Base-by-base conservation (phyloP, 1,140 invertebrate genomes). In the Drosophila lowei region DNA sequence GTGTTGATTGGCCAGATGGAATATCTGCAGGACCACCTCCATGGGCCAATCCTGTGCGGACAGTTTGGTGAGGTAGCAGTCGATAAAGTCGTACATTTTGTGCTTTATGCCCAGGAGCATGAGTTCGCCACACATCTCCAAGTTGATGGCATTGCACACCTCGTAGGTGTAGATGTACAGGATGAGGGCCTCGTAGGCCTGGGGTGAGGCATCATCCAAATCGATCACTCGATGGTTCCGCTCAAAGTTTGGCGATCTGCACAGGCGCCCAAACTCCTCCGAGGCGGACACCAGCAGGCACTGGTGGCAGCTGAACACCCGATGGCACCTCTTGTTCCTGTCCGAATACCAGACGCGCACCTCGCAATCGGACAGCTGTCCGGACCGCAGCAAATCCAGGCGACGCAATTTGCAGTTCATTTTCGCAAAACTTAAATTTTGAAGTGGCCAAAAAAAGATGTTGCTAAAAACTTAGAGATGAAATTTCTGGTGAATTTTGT, bases 101-200 rank as follows among this genome's bases (percentile, higher is more conserved):
- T 76, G 79, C 15, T 52, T 60, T 23, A n/a, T 49, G 6, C 72
- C 67, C 47, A 79, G 48, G 8, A 50, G 49, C 8, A 79, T 43
- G 0, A 81, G 49, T 25, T 80, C 77, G 0, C 38, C 16, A 25
- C 56, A 79, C 63, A 81, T 72, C 2, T 79, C 77, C 3, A 81
- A 41, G 13, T 38, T 59, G 6, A 73, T 64, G 1, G 57, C 56
- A 28, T 66, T 64, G 47, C 70, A 73, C 2, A 81, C 66, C 60
- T 86, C 80, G 50, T 84, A 80, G 15, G 79, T 85, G 46, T 86
- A 86, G 18, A 85, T 68, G 18, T 85, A 86, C 1, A 77, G 58
- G 21, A 86, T 54, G 11, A 86, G 16, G 0, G 67, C 59, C 13
- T 85, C 73, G 18, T 85, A 86, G 11, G 76, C 77, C 34, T 77